Evolutionary conservation across 2,888 invertebrate species (phyloP).

Genomic region (Drosophila meridionalis): DNA sequence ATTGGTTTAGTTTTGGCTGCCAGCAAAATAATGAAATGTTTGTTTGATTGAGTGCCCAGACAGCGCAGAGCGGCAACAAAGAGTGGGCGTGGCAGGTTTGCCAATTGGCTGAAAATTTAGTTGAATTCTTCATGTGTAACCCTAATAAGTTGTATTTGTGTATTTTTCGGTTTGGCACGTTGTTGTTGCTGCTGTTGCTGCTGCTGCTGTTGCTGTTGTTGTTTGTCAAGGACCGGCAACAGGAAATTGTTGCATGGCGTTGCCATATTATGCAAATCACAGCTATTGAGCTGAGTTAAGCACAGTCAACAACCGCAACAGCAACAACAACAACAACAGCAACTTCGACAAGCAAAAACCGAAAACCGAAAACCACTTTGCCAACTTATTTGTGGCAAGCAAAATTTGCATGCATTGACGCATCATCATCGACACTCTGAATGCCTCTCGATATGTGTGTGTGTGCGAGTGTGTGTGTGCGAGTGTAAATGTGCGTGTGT

Average conservation of each 20-base stretch:
- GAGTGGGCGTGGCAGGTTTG: slow-evolving; percentile 7
- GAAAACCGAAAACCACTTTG: slow-evolving; percentile 66
- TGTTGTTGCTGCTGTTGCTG: slow-evolving; percentile 3
- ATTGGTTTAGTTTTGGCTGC: slow-evolving; percentile 53
- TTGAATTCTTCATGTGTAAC: slow-evolving; percentile 58
- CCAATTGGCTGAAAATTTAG: slow-evolving; percentile 23
- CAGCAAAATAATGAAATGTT: slow-evolving; percentile 63
- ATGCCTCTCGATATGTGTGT: slow-evolving; percentile 23
- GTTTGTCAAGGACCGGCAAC: slow-evolving; percentile 27
- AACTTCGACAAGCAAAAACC: slow-evolving; percentile 37
- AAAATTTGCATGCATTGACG: slow-evolving; percentile 72
- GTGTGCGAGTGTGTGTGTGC: background rate
- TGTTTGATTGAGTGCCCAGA: slow-evolving; percentile 57
- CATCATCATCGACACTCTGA: slow-evolving; percentile 62
- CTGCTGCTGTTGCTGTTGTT: background rate
- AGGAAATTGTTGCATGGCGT: slow-evolving; percentile 75
- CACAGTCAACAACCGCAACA: slow-evolving; percentile 51
- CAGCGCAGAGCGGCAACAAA: background rate
- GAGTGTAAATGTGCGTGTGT: slow-evolving; percentile 15
- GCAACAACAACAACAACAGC: slow-evolving; percentile 16
- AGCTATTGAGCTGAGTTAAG: slow-evolving; percentile 62
- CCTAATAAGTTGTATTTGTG: slow-evolving; percentile 55
- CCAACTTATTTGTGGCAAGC: slow-evolving; percentile 76
- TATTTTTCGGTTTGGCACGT: slow-evolving; percentile 3
- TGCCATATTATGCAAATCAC: slow-evolving; percentile 74